Evolutionary conservation across 2,888 invertebrate species (phyloP).

Genomic region (Agrotis segetum): DNA sequence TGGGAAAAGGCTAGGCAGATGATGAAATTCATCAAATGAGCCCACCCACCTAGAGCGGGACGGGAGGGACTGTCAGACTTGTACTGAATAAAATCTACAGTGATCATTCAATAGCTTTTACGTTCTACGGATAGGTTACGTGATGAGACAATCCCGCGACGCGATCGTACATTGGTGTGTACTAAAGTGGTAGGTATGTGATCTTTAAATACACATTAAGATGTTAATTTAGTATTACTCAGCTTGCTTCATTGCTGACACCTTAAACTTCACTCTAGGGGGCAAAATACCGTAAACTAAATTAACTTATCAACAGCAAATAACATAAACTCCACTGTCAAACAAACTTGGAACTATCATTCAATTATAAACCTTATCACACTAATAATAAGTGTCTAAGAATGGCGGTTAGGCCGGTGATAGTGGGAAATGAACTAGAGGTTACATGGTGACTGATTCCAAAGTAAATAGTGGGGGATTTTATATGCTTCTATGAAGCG

Average conservation of each 20-base stretch:
- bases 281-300: conserved; percentile 70
- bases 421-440: conserved; percentile 67
- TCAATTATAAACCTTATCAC: conserved; percentile 31
- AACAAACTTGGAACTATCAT: neutral
- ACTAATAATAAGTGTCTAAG: conserved; percentile 3
- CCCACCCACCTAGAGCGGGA: no score
- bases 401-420: conserved; percentile 24
- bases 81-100: no score
- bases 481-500: conserved; percentile 36
- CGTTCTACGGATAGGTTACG: no score
- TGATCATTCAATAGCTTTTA: no score
- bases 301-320: conserved; percentile 79
- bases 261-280: conserved; percentile 42
- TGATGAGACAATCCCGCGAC: no score
- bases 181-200: no score
- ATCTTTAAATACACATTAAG: no score
- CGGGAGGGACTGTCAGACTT: no score
- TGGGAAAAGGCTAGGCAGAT: no score
- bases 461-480: conserved; percentile 70
- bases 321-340: conserved; percentile 63
- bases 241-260: conserved; percentile 19
- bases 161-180: no score
- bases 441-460: conserved; percentile 71
- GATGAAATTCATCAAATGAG: no score
- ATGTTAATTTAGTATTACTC: neutral